phyloP scores from a whole-genome alignment of 2,113 vertebrate species.

The Thalassoma bifasciatum region DNA sequence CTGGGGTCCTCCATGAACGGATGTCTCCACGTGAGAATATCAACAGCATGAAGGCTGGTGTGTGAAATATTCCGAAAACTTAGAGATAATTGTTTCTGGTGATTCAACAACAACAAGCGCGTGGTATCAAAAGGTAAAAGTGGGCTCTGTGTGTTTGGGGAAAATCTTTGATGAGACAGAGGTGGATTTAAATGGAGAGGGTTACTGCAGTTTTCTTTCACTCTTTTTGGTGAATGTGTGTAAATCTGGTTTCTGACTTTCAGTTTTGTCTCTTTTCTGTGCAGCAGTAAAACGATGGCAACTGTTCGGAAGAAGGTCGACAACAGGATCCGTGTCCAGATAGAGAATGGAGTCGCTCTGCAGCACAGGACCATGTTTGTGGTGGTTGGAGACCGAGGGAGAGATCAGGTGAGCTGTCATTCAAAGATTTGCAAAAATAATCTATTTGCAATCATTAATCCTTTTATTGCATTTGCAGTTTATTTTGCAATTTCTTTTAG shows the following conservation, averaged over 20 bases:
- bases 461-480: no score
- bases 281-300: conserved; percentile 64
- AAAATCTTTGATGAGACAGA: no score
- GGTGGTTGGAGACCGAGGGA: conserved; percentile 93
- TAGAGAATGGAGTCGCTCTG: conserved; percentile 94
- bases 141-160: neutral
- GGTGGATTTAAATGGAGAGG: neutral
- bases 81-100: neutral
- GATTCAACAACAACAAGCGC: neutral
- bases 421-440: no score
- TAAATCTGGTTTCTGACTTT: neutral
- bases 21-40: conserved; percentile 77
- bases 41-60: conserved; percentile 55
- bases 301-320: conserved; percentile 96
- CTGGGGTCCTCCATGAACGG: conserved; percentile 61
- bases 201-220: neutral
- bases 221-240: neutral
- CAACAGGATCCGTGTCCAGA: conserved; percentile 94
- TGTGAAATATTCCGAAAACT: conserved; percentile 12
- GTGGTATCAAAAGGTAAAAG: conserved; percentile 34
- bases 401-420: conserved; percentile 89
- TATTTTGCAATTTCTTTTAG: no score
- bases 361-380: conserved; percentile 91
- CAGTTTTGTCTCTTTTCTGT: neutral
- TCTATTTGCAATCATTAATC: no score